Base-by-base conservation (phyloP, 2,113 vertebrate species). In the Spermophilus dauricus region DNA sequence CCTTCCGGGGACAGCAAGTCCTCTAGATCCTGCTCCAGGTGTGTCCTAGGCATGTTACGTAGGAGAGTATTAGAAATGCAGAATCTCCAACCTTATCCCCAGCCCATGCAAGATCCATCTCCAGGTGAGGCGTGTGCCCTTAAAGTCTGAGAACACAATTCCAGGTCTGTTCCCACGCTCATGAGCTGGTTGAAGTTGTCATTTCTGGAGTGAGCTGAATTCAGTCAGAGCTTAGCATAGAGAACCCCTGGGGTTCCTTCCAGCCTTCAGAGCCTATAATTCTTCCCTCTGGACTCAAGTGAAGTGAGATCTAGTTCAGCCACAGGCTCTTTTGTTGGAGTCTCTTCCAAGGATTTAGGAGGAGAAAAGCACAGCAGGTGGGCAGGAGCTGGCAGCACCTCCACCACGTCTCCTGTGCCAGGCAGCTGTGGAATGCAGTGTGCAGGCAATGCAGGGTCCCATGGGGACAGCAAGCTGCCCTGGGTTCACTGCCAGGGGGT, bases 181-280 rank as follows among this genome's bases (percentile, higher is more conserved):
- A n/a, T 34, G 61, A 58, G 77, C 34, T 24, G 89, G 78, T 63
- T 56, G 86, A 91, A 30, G 32, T n/a, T 69, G 67, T 69, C 88
- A 28, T 91, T 84, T 95, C 53, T 82, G 83, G 51, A 86, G 48
- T 8, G 22, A 91, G 51, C 94, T 85, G 72, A 87, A 72, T 45
- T 92, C 75, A 82, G 80, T 51, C 37, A 45, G 56, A 81, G 30
- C 28, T 81, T 76, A 42, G 80, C n/a, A 53, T 30, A 51, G 75
- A 63, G 63, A 95, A 91, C 34, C 53, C 76, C 8, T 28, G 14
- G n/a, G 32, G 16, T 86, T 91, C 73, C 67, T 85, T 86, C 81
- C 39, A 78, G 81, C 8, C 81, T 45, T 34, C 87, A 94, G 14
- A 67, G 37, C 22, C 76, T 89, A 2, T 11, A 22, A 30, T 22